Evolutionary conservation across 64 coral and sea anemone genomes (phyloP), one percentile per base, ranked within the genome.

Genomic region (Orbicella faveolata): DNA sequence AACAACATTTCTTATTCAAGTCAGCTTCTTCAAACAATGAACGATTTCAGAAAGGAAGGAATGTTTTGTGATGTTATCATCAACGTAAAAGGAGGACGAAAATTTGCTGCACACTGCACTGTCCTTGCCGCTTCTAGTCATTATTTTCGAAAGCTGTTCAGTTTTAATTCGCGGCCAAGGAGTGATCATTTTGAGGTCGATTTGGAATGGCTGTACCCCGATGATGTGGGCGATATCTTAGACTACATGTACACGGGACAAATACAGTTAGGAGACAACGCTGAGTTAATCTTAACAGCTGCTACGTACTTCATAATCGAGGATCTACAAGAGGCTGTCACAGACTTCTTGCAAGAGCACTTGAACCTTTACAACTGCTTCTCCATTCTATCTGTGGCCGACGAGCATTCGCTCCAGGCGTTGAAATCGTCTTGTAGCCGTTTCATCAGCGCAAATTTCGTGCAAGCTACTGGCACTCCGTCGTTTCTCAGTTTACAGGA

Each of bases 221-320:
- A 61, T 65, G 73, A 66, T 18, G 86, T 92, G 82, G 90, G 79
- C 26, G 82, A 61, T 64, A 76, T 92, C 19, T 21, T 92, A 37
- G 74, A 92, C 62, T 92, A 92, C 74, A 86, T 92, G 16, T 92
- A 92, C 73, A 92, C 90, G 9, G 81, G 90, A 6, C n/a, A 86
- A 86, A 75, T 79, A 16, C 76, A 77, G 2, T 39, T 92, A 30
- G 90, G 86, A 52, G 55, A 25, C 3, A 74, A 85, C 25, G 76
- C 80, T 53, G 67, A 92, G 25, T 35, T 61, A 26, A 63, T 92
- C 17, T 78, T 92, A 30, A 83, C 63, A 57, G 68, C 78, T 78
- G 81, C 90, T 21, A 81, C 16, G 17, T 76, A 76, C 39, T 76
- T 76, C 35, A 19, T 76, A 36, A 44, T 76, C 36, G 75, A 76